These are phyloP conservation scores for Odocoileus hemionus DNA, from an alignment of 2,113 vertebrate species.

Conservation along the genomic window DNA sequence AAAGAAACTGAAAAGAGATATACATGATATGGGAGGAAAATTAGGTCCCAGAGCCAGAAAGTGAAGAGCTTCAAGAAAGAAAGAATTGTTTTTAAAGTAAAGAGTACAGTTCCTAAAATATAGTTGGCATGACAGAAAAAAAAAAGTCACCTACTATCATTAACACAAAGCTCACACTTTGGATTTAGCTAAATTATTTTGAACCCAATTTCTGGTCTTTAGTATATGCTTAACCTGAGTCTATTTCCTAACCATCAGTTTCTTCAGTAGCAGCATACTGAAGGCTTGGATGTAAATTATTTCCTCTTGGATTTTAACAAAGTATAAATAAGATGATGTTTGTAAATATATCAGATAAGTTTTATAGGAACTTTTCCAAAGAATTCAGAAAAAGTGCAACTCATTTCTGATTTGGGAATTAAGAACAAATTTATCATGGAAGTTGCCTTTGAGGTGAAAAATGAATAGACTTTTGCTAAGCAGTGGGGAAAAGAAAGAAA, in stretches of 20 bases:
- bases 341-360: neutral
- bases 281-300: neutral
- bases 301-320: neutral
- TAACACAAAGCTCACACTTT: neutral
- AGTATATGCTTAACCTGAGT: neutral
- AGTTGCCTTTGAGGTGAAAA: neutral
- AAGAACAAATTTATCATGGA: neutral
- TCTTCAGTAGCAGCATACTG: neutral
- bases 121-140: neutral
- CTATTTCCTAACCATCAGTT: neutral
- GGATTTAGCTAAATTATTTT: slow-evolving; percentile 9
- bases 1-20: neutral
- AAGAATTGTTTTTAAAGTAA: slow-evolving; percentile 1
- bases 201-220: neutral
- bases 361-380: neutral
- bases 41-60: neutral
- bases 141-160: neutral
- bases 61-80: neutral
- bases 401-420: neutral
- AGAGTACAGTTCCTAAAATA: neutral
- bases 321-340: neutral
- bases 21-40: neutral
- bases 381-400: neutral
- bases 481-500: neutral
- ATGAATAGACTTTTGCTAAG: neutral